A percentile compares a stretch with the other conserved stretches of the same genome.
phyloP scores from a whole-genome alignment of 1,140 invertebrate species.

The Epicauta chinensis region DNA sequence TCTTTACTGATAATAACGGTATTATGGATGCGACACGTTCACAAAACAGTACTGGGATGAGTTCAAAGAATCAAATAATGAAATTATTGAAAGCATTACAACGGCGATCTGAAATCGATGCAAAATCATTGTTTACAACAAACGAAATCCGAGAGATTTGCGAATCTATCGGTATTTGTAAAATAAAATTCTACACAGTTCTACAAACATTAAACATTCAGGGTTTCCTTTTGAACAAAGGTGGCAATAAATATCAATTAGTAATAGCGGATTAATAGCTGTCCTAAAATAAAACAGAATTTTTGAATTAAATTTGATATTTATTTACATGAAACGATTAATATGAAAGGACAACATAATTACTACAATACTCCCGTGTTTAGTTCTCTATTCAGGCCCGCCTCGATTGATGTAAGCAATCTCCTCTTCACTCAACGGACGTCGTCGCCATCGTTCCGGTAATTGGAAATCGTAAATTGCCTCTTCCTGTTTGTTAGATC shows the following conservation, averaged over 20 bases:
- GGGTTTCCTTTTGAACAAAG: constrained; percentile 80
- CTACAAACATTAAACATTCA: constrained; percentile 75
- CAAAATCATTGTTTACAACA: constrained; percentile 65
- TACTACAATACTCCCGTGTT: constrained; percentile 7
- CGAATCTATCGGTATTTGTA: constrained; percentile 54
- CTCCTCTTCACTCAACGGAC: constrained; percentile 31
- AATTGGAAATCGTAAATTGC: constrained; percentile 37
- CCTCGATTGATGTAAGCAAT: constrained; percentile 35
- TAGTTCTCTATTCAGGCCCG: constrained; percentile 20
- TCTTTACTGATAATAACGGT: constrained; percentile 64
- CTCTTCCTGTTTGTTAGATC: constrained; percentile 14
- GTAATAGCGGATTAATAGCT: constrained; percentile 25
- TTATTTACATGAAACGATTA: constrained; percentile 10
- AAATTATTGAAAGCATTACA: constrained; percentile 7
- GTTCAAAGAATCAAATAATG: constrained; percentile 58
- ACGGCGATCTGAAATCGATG: constrained; percentile 63
- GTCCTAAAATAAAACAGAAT: constrained; percentile 2
- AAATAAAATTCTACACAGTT: constrained; percentile 55
- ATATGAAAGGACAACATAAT: constrained; percentile 2
- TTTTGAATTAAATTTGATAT: not conserved
- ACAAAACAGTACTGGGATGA: constrained; percentile 67
- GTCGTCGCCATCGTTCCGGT: constrained; percentile 30
- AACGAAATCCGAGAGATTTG: constrained; percentile 70
- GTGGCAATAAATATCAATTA: constrained; percentile 69
- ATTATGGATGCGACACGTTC: constrained; percentile 62